Evolutionary conservation across 1,140 invertebrate species (phyloP).

Genomic region (Drosophila lini): DNA sequence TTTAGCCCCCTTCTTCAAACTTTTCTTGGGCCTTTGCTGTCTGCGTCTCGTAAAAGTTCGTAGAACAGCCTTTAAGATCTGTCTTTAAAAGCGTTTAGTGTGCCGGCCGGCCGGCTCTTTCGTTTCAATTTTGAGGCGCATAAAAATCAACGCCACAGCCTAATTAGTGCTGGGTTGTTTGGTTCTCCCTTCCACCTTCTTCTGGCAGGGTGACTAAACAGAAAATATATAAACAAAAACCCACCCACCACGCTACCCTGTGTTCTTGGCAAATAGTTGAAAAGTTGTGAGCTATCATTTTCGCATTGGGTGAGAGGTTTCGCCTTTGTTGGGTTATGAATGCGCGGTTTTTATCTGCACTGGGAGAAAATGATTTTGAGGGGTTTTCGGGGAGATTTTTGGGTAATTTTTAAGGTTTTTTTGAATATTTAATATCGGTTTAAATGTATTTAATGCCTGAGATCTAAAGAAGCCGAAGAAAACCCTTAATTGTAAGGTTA

Average conservation of each 20-base stretch:
- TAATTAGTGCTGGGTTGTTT: constrained; percentile 75
- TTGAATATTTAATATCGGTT: background rate
- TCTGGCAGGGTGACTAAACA: constrained; percentile 31
- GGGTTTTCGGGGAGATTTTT: background rate
- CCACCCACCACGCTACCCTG: background rate
- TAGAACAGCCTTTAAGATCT: constrained; percentile 50
- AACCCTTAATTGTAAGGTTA: too few relatives aligned
- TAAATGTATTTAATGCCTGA: background rate
- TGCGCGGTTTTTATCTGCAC: constrained; percentile 45
- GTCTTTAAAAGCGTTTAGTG: constrained; percentile 70
- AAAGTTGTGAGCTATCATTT: constrained; percentile 82
- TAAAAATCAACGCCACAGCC: constrained; percentile 72
- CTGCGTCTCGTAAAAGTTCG: constrained; percentile 40
- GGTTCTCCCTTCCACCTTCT: background rate
- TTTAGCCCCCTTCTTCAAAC: background rate
- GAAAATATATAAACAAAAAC: constrained; percentile 35
- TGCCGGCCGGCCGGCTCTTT: constrained; percentile 22
- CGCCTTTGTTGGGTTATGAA: constrained; percentile 60
- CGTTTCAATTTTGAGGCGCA: constrained; percentile 71
- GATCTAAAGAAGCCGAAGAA: too few relatives aligned
- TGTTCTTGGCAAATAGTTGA: constrained; percentile 62
- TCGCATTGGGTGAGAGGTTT: constrained; percentile 60
- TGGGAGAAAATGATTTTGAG: background rate
- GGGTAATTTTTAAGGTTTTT: background rate
- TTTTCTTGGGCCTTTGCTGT: background rate